Percentiles rank a stretch among this genome's conserved stretches.
phyloP scores from a whole-genome alignment of 2,888 invertebrate genomes.

The Serripes groenlandicus region DNA sequence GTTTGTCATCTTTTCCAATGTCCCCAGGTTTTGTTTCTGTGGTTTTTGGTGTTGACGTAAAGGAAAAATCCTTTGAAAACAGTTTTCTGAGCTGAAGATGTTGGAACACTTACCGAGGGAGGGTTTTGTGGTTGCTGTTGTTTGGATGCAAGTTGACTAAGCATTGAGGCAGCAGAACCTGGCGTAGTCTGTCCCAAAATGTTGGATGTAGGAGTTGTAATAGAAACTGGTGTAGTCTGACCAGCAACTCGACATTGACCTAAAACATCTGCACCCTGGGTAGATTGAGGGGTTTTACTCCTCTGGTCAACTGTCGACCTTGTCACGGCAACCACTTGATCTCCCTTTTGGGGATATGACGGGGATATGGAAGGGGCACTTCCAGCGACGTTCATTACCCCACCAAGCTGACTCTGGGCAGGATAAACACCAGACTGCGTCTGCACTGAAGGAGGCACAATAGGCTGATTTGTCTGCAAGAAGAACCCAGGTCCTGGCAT shows the following conservation, averaged over 20 bases:
- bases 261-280: neutral
- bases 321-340: neutral
- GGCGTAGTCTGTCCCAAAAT: constrained; percentile 19
- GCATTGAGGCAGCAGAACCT: constrained; percentile 50
- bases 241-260: constrained; percentile 29
- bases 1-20: constrained; percentile 51
- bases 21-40: constrained; percentile 56
- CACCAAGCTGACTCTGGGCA: too few species aligned
- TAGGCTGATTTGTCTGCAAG: neutral
- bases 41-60: constrained; percentile 90
- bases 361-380: constrained; percentile 26
- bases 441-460: constrained; percentile 26
- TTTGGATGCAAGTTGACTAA: constrained; percentile 61
- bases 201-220: neutral
- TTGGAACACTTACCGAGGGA: constrained; percentile 16
- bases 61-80: constrained; percentile 91
- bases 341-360: constrained; percentile 3
- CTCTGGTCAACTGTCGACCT: neutral
- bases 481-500: too few species aligned
- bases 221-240: neutral
- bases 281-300: neutral
- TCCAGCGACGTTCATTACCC: constrained; percentile 23
- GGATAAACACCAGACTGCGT: too few species aligned
- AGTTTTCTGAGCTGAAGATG: constrained; percentile 66
- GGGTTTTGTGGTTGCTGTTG: too few species aligned